Evolutionary conservation across 2,797 vertebrate species (phyloP), one percentile per base, ranked within the genome.

Genomic region (Forpus xanthops): DNA sequence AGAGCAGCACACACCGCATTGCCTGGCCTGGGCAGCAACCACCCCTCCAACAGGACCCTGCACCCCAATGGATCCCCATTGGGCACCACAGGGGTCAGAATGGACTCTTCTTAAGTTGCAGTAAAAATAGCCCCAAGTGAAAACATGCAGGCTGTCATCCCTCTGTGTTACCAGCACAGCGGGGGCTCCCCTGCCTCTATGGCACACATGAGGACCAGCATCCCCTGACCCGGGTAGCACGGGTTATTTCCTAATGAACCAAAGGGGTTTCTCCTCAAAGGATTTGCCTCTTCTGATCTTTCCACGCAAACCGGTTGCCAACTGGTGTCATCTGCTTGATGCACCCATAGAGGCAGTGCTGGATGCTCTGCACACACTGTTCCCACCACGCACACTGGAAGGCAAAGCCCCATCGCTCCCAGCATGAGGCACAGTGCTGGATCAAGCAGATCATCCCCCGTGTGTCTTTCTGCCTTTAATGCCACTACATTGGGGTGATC

Each of bases 201-300:
- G 20, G 74, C 62, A n/a, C 82, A 41, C 30, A 0, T 0, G 4
- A 61, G 30, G 52, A 55, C 30, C 1, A 9, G 70, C 41, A 31
- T 92, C 31, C 47, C 85, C 88, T 45, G 37, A 24, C 56, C 2
- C 0, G 1, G 37, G 53, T 2, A 58, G 76, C 60, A 49, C 3
- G 3, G 47, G 52, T 52, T 94, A 86, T 71, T 88, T 58, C 94
- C 88, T 77, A 92, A 77, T 55, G 78, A 90, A 92, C 80, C 66
- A 77, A 90, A 90, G 90, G n/a, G 30, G 28, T 83, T 88, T 87
- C 73, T 67, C 55, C 55, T 76, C 80, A 44, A 67, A 67, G 83
- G 73, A 74, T 80, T 92, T 92, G 61, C 80, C 73, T 80, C n/a
- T 31, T 71, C 68, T 77, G 33, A 87, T 74, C 86, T 83, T 41